Conservation (phyloP, 2,113 vertebrate genomes). For the Lampris incognitus region DNA sequence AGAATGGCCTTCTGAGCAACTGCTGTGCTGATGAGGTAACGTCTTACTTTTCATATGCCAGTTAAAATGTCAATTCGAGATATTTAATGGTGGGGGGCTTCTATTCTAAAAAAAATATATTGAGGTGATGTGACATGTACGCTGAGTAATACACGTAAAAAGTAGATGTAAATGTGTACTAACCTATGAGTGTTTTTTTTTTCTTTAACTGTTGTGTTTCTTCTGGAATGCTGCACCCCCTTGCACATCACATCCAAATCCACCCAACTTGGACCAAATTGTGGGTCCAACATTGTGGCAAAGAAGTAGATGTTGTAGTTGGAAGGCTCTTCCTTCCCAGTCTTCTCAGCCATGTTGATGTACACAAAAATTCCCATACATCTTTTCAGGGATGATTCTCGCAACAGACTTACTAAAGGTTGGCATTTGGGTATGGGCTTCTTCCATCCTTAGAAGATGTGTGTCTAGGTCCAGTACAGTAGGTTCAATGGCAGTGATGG, state of each 20-base stretch:
- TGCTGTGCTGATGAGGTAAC: too few relatives aligned
- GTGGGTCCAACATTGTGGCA: slow-evolving; percentile 25
- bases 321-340: slow-evolving; percentile 21
- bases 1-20: too few relatives aligned
- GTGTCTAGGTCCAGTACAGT: neutral
- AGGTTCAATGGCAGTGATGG: too few relatives aligned
- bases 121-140: too few relatives aligned
- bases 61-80: too few relatives aligned
- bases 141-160: too few relatives aligned
- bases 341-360: slow-evolving; percentile 20
- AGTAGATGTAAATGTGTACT: neutral
- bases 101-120: too few relatives aligned
- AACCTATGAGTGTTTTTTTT: slow-evolving; percentile 12
- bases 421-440: too few relatives aligned
- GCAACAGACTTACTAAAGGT: neutral
- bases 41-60: too few relatives aligned
- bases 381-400: slow-evolving; percentile 32
- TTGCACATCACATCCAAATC: slow-evolving; percentile 6
- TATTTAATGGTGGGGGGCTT: too few relatives aligned
- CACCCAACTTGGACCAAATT: slow-evolving; percentile 34
- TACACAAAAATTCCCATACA: slow-evolving; percentile 26
- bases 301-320: slow-evolving; percentile 29
- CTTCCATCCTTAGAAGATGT: neutral
- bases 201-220: slow-evolving; percentile 19
- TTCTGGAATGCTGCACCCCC: slow-evolving; percentile 6